Percentiles rank a stretch among this genome's conserved stretches.
phyloP scores from a whole-genome alignment of 2,113 vertebrate genomes.

The Vidua macroura region DNA sequence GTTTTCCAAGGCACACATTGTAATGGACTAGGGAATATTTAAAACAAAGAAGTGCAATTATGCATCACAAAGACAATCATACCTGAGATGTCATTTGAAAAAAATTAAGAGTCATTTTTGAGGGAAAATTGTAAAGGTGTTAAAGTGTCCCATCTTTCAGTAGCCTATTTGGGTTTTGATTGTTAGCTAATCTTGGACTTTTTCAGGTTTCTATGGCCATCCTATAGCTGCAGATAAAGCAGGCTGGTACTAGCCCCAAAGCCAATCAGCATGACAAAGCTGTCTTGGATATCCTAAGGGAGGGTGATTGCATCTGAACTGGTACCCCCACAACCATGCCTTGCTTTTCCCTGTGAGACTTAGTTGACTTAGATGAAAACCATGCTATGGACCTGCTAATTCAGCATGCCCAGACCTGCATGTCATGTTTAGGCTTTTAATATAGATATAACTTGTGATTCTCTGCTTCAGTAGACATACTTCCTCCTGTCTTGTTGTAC shows the following conservation, averaged over 20 bases:
- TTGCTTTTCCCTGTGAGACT: not conserved
- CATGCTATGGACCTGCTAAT: not conserved
- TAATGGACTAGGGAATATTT: not conserved
- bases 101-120: not conserved
- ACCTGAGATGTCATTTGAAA: not conserved
- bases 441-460: not conserved
- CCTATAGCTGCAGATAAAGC: not conserved
- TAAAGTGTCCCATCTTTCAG: not conserved
- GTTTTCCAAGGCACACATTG: not conserved
- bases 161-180: not conserved
- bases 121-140: not conserved
- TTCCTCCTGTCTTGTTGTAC: not conserved
- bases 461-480: not conserved
- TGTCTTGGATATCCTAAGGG: not conserved
- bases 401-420: not conserved
- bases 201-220: not conserved
- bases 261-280: not conserved
- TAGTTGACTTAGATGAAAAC: not conserved
- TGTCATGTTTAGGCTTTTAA: not conserved
- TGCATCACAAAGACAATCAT: not conserved
- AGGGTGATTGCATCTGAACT: not conserved
- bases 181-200: not conserved
- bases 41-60: not conserved
- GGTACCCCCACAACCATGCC: not conserved
- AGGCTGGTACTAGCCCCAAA: not conserved